A percentile compares a stretch with the other conserved stretches of the same genome.
Conservation (phyloP, 2,113 vertebrate genomes). For the Rhea americana region DNA sequence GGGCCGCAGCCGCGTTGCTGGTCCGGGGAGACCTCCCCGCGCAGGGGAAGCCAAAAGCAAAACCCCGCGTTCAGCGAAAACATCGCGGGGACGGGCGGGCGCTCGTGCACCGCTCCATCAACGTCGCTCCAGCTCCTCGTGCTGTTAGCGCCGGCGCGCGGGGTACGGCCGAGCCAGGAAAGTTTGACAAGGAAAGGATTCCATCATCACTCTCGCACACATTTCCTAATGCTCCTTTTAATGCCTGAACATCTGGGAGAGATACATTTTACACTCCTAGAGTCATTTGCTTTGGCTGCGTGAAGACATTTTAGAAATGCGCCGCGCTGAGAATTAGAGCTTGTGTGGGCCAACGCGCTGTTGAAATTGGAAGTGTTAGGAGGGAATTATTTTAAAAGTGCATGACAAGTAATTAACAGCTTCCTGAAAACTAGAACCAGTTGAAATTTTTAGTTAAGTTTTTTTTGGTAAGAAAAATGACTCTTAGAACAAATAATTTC, state of each 20-base stretch:
- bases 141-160: background rate
- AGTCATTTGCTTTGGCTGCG: conserved; percentile 7
- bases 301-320: background rate
- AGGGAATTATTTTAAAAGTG: background rate
- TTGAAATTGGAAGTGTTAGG: background rate
- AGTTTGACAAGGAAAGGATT: background rate
- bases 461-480: background rate
- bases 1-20: background rate
- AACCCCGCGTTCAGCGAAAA: background rate
- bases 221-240: background rate
- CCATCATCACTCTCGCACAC: background rate
- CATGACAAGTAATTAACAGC: conserved; percentile 16
- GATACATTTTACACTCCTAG: background rate
- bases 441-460: background rate
- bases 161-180: background rate
- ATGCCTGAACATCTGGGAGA: conserved; percentile 3
- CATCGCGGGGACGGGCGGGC: background rate
- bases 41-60: background rate
- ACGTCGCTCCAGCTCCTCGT: rapidly evolving
- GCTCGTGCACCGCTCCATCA: background rate
- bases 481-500: background rate
- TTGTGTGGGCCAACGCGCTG: background rate
- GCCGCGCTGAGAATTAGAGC: background rate
- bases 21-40: background rate
- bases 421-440: background rate